These are phyloP conservation scores for Ceratothoa steindachneri DNA, from an alignment of 2,888 invertebrate species.

Conservation along the genomic window DNA sequence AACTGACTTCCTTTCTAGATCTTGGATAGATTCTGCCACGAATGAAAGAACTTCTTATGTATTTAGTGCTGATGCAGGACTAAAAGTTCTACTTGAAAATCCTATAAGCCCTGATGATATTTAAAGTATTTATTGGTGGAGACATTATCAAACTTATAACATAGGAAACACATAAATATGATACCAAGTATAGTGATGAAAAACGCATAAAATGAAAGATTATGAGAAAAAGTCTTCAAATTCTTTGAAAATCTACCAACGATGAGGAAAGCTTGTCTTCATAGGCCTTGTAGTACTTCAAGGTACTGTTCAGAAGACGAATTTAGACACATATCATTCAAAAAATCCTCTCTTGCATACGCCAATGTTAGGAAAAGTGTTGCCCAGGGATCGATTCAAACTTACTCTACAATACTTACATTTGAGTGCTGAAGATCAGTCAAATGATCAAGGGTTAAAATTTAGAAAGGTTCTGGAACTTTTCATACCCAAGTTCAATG, in stretches of 20 bases:
- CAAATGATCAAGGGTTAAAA: neutral
- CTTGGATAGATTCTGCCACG: no score
- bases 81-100: no score
- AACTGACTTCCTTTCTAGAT: no score
- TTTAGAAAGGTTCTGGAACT: neutral
- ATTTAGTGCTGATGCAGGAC: no score
- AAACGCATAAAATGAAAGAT: no score
- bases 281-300: neutral
- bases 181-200: neutral
- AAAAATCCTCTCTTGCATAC: neutral
- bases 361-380: neutral
- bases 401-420: neutral
- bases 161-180: neutral
- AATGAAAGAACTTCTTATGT: no score
- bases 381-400: neutral
- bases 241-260: neutral
- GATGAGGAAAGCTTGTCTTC: neutral
- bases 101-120: no score
- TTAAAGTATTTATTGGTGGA: no score
- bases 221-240: neutral
- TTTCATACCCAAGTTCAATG: slow-evolving; percentile 13
- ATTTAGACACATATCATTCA: neutral
- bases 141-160: no score
- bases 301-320: neutral
- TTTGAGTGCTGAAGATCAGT: neutral